phyloP scores from a whole-genome alignment of 2,888 invertebrate genomes.

The Gibbula magus region DNA sequence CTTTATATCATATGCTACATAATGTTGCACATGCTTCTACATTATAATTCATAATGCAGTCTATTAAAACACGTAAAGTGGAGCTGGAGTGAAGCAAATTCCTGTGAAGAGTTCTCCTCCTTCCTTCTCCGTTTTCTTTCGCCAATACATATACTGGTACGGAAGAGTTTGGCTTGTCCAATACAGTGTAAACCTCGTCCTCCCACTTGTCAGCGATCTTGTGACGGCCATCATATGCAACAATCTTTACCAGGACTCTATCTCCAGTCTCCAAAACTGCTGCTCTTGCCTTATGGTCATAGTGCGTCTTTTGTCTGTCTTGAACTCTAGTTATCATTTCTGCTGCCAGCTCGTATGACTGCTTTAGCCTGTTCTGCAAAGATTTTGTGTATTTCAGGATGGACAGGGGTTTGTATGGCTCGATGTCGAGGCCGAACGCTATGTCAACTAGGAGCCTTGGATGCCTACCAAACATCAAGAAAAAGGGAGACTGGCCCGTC shows the following conservation, averaged over 20 bases:
- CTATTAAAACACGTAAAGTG: too few species aligned
- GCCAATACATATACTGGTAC: neutral
- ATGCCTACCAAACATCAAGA: conserved; percentile 10
- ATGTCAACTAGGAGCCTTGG: neutral
- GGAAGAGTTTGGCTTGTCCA: neutral
- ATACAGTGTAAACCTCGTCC: neutral
- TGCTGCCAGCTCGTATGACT: neutral
- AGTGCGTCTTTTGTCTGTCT: neutral
- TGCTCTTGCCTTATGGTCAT: neutral
- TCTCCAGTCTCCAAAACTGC: neutral
- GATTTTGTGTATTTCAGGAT: neutral
- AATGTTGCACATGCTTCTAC: too few species aligned
- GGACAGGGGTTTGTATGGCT: neutral
- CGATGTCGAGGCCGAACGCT: neutral
- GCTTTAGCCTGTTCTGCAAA: neutral
- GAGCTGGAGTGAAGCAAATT: neutral
- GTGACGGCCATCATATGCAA: neutral
- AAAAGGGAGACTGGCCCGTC: neutral
- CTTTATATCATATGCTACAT: too few species aligned
- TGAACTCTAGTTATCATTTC: neutral
- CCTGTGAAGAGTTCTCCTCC: neutral
- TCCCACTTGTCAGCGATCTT: conserved; percentile 15
- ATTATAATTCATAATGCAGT: too few species aligned
- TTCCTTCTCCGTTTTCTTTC: neutral
- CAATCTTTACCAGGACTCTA: neutral